Conservation (phyloP, 2,113 vertebrate species). For the Thunnus thynnus region DNA sequence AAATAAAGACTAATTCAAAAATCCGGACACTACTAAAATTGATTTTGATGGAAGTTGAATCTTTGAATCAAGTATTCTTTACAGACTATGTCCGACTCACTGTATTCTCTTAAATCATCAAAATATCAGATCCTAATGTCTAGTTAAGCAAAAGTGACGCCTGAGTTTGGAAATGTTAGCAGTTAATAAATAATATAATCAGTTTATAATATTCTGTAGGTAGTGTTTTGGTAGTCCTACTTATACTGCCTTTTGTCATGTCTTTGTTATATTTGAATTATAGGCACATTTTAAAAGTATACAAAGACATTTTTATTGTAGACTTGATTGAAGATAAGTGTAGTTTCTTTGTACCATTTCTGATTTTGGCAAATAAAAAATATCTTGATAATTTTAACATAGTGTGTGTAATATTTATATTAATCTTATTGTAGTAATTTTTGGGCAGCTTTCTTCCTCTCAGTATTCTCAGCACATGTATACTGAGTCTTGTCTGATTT, state of each 20-base stretch:
- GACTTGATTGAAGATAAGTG: background rate
- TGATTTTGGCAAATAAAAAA: background rate
- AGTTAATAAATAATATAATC: too few relatives aligned
- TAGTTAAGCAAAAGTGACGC: too few relatives aligned
- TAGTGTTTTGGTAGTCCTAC: too few relatives aligned
- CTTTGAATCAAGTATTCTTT: background rate
- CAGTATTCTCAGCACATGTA: conserved; percentile 15
- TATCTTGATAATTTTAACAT: background rate
- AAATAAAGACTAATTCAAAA: background rate
- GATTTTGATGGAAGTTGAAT: background rate
- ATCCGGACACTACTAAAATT: background rate
- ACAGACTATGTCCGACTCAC: background rate
- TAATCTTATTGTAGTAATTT: background rate
- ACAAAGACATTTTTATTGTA: background rate
- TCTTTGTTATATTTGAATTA: too few relatives aligned
- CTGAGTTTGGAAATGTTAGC: too few relatives aligned
- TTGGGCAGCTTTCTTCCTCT: background rate
- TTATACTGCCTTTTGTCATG: too few relatives aligned
- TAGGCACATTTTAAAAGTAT: too few relatives aligned
- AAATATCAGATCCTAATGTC: background rate
- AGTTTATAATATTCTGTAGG: too few relatives aligned
- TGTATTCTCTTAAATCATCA: background rate
- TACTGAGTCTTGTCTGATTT: conserved; percentile 25
- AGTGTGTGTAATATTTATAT: conserved; percentile 12
- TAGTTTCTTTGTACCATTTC: too few relatives aligned